Conservation (phyloP, 2,888 invertebrate genomes). For the Orchesella flavescens region DNA sequence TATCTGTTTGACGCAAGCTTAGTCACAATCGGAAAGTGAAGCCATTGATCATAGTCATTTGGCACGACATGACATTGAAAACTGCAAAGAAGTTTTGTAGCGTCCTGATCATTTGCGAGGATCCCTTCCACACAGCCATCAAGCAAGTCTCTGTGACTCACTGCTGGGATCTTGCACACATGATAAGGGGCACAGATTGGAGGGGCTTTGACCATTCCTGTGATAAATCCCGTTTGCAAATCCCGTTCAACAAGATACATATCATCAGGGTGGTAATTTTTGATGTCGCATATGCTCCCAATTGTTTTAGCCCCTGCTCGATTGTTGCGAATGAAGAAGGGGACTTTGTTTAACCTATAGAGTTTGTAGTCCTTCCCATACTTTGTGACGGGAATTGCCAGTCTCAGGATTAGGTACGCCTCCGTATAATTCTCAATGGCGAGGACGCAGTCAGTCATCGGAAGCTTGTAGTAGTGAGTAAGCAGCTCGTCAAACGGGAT, state of each 20-base stretch:
- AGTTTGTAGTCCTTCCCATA: constrained; percentile 28
- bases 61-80: constrained; percentile 29
- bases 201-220: constrained; percentile 37
- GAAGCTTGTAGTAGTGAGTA: constrained; percentile 44
- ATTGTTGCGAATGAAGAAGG: constrained; percentile 37
- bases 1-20: constrained; percentile 35
- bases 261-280: constrained; percentile 38
- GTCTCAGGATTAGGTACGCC: constrained; percentile 14
- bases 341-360: constrained; percentile 41
- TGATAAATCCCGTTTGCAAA: neutral
- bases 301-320: neutral
- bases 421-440: constrained; percentile 11
- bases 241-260: constrained; percentile 19
- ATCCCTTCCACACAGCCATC: constrained; percentile 45
- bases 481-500: constrained; percentile 33
- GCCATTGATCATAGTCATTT: constrained; percentile 16
- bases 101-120: constrained; percentile 20
- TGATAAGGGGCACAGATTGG: constrained; percentile 37
- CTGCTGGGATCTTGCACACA: constrained; percentile 32
- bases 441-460: constrained; percentile 38
- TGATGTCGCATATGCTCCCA: constrained; percentile 43
- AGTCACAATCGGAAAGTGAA: constrained; percentile 25
- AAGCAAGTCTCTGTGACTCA: constrained; percentile 13
- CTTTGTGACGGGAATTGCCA: constrained; percentile 26
- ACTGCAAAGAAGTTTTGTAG: constrained; percentile 22